A percentile compares a stretch with the other conserved stretches of the same genome.
phyloP scores from a whole-genome alignment of 2,113 vertebrate genomes.

The Corapipo altera region DNA sequence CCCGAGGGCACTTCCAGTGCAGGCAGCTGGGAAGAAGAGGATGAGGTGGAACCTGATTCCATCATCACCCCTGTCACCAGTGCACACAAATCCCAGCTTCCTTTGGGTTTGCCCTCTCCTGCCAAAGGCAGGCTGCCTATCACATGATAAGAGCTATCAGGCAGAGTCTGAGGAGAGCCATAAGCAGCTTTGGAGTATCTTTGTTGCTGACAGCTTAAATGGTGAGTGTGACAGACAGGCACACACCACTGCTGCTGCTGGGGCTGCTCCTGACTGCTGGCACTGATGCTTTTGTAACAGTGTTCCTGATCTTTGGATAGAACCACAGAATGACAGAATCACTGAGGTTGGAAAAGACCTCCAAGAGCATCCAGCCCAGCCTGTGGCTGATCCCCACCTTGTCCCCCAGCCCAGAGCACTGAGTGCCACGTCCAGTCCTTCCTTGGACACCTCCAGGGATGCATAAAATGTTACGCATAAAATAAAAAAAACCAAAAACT shows the following conservation, averaged over 20 bases:
- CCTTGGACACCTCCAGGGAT: background rate
- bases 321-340: too few species aligned
- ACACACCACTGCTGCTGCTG: background rate
- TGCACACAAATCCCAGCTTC: background rate
- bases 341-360: background rate
- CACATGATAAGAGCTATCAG: background rate
- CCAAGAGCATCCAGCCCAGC: accelerated
- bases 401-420: background rate
- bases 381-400: background rate
- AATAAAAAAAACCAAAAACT: too few species aligned
- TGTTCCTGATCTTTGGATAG: background rate
- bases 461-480: too few species aligned
- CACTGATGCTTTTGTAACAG: background rate
- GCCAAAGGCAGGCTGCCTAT: background rate
- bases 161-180: background rate
- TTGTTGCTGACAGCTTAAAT: background rate
- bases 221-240: background rate
- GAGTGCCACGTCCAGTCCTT: accelerated
- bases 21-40: background rate
- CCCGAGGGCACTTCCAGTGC: background rate
- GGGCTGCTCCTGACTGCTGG: background rate
- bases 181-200: background rate
- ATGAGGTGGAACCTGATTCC: background rate
- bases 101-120: background rate
- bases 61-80: background rate